phyloP scores from a whole-genome alignment of 2,888 invertebrate species.

The Harpalus rufipes region DNA sequence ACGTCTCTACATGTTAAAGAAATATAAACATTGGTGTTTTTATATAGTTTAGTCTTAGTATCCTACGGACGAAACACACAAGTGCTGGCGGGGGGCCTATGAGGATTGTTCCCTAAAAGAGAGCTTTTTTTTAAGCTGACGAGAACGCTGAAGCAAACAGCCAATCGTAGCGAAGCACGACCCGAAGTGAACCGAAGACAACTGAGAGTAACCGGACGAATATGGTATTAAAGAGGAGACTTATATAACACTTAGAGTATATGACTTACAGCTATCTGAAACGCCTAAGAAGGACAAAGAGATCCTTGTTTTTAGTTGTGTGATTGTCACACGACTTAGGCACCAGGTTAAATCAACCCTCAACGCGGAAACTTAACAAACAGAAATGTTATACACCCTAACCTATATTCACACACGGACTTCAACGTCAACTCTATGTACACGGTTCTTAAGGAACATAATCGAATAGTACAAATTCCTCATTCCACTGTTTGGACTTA shows the following conservation, averaged over 20 bases:
- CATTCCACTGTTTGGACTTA: constrained; percentile 43
- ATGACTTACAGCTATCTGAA: constrained; percentile 42
- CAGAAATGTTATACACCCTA: constrained; percentile 32
- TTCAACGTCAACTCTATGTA: constrained; percentile 33
- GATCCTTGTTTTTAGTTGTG: constrained; percentile 34
- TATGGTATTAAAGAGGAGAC: constrained; percentile 76
- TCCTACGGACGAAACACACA: constrained; percentile 37
- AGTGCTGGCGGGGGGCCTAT: background rate
- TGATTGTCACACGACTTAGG: constrained; percentile 50
- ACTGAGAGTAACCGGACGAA: constrained; percentile 73
- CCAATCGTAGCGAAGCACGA: constrained; percentile 76
- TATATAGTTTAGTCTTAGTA: constrained; percentile 40
- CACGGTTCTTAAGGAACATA: constrained; percentile 37
- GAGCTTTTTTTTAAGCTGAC: constrained; percentile 66
- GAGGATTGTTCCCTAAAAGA: background rate
- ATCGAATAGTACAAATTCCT: constrained; percentile 35
- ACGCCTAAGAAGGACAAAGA: constrained; percentile 35
- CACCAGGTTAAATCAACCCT: constrained; percentile 48
- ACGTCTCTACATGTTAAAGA: constrained; percentile 27
- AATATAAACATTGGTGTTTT: constrained; percentile 49
- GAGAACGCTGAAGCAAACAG: constrained; percentile 67
- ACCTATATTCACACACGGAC: constrained; percentile 26
- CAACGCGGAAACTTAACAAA: constrained; percentile 16
- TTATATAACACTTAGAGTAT: constrained; percentile 28
- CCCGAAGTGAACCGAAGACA: constrained; percentile 74